These are phyloP conservation scores for Zeus faber DNA, from an alignment of 2,113 vertebrate species.

Conservation along the genomic window DNA sequence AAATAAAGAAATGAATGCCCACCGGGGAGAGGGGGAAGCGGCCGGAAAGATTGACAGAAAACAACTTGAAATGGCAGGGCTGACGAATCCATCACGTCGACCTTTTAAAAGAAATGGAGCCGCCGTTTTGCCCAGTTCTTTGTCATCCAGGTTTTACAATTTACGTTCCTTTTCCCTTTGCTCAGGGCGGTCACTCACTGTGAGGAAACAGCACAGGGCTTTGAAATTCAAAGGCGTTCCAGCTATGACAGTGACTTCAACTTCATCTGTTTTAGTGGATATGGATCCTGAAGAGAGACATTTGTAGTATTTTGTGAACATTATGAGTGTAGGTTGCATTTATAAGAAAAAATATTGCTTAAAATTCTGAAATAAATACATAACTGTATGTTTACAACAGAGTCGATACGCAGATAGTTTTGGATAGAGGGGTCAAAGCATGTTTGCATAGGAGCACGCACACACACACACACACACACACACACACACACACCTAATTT, in stretches of 20 bases:
- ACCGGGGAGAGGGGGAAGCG: slow-evolving; percentile 12
- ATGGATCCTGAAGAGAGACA: no score
- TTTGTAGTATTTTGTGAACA: no score
- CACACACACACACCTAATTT: slow-evolving; percentile 7
- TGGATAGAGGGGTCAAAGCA: no score
- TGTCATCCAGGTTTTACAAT: slow-evolving; percentile 72
- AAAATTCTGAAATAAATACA: no score
- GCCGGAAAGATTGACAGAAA: slow-evolving; percentile 59
- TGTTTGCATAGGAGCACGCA: slow-evolving; percentile 5
- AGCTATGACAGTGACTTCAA: no score
- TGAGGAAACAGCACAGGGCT: no score
- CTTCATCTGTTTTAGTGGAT: no score
- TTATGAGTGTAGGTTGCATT: no score
- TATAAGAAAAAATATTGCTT: no score
- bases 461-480: slow-evolving; percentile 15
- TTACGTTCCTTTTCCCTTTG: slow-evolving; percentile 39
- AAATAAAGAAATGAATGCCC: slow-evolving; percentile 63
- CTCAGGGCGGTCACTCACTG: slow-evolving; percentile 62
- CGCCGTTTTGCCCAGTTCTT: slow-evolving; percentile 63
- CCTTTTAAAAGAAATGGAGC: slow-evolving; percentile 66
- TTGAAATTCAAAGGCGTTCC: no score
- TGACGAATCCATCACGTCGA: slow-evolving; percentile 67
- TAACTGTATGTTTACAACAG: no score
- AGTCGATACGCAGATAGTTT: no score
- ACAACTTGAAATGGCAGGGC: slow-evolving; percentile 58